Conservation (phyloP, 2,888 invertebrate genomes). For the Sicus ferrugineus region DNA sequence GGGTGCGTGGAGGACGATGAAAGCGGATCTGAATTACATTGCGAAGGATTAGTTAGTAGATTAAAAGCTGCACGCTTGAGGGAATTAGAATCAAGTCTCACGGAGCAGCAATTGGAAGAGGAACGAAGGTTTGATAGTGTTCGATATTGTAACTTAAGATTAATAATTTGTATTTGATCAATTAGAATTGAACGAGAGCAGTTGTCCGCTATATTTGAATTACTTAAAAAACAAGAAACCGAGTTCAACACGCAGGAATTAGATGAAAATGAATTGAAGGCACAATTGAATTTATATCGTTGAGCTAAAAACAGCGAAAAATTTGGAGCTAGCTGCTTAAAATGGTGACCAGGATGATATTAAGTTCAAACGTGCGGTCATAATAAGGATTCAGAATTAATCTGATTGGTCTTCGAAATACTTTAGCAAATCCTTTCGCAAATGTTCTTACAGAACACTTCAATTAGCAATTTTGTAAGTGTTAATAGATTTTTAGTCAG, state of each 20-base stretch:
- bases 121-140: conserved; percentile 46
- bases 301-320: conserved; percentile 23
- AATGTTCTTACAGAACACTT: too few species aligned
- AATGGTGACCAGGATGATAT: too few species aligned
- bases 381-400: too few species aligned
- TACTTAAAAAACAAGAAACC: conserved; percentile 64
- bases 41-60: conserved; percentile 47
- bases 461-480: too few species aligned
- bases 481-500: too few species aligned
- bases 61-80: conserved; percentile 49
- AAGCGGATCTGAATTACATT: conserved; percentile 23
- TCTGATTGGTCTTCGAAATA: too few species aligned
- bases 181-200: conserved; percentile 64
- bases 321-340: too few species aligned
- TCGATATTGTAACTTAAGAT: neutral
- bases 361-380: too few species aligned
- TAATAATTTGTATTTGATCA: neutral
- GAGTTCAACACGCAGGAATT: conserved; percentile 60
- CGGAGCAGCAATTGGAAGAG: conserved; percentile 49
- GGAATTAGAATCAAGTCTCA: conserved; percentile 48
- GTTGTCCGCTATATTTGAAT: conserved; percentile 63
- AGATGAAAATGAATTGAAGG: conserved; percentile 42
- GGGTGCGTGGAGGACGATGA: conserved; percentile 18
- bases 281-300: conserved; percentile 45
- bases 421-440: too few species aligned